Conservation (phyloP, 2,113 vertebrate species). For the Athene cunicularia region DNA sequence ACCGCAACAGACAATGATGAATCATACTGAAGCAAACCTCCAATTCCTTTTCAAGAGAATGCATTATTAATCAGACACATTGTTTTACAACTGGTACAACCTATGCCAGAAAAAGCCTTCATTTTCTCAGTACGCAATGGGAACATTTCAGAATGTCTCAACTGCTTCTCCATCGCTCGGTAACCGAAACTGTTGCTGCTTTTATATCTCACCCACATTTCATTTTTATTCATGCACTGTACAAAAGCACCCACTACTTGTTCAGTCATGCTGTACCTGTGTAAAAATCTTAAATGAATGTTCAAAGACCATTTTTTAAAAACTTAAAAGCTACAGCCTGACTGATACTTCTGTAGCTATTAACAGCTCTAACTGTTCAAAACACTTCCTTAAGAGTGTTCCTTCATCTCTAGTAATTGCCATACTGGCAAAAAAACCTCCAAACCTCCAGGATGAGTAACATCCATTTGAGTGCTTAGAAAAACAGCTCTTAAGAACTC, state of each 20-base stretch:
- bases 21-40: slow-evolving; percentile 47
- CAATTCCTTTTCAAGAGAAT: slow-evolving; percentile 12
- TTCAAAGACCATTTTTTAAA: not conserved
- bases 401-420: slow-evolving; percentile 23
- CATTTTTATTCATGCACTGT: not conserved
- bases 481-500: slow-evolving; percentile 47
- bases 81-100: slow-evolving; percentile 1
- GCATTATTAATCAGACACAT: slow-evolving; percentile 31
- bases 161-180: not conserved
- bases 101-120: not conserved
- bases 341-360: slow-evolving; percentile 8
- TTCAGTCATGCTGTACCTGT: not conserved
- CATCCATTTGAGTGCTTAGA: slow-evolving; percentile 12
- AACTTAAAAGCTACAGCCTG: slow-evolving; percentile 28
- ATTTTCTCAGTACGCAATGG: not conserved
- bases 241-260: not conserved
- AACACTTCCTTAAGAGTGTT: slow-evolving; percentile 19
- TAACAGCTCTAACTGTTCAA: not conserved
- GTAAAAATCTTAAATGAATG: slow-evolving; percentile 4
- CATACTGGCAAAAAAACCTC: not conserved
- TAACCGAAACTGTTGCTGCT: not conserved
- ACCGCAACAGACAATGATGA: slow-evolving; percentile 33
- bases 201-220: not conserved
- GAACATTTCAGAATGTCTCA: not conserved
- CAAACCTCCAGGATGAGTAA: not conserved